Base-by-base conservation (phyloP, 2,888 invertebrate genomes). In the Caenorhabditis plicata region DNA sequence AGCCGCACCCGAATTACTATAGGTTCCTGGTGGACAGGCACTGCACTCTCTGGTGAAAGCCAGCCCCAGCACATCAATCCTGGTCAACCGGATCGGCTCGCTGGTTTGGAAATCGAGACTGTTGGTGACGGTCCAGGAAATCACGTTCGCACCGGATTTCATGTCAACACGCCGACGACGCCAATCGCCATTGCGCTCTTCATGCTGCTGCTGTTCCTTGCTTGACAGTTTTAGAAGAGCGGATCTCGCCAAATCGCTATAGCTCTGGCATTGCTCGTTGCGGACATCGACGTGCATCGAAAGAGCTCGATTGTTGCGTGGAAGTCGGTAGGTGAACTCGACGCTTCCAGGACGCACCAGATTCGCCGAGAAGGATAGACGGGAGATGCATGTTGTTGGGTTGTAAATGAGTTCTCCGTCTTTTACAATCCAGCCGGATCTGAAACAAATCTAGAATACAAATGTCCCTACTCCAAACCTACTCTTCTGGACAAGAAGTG, bases 71-170 rank as follows among this genome's bases (percentile, higher is more conserved):
- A 78, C 64, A 45, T 77, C 78, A 33, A 79, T 73, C n/a, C 69
- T 61, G 27, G 71, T 64, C 33, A 77, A 49, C 20, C 68, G 78
- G 17, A 81, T 71, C 5, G 73, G 73, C 45, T 78, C 79, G 19
- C 50, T 40, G 3, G 39, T 17, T 20, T 50, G 45, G 17, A 36
- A 51, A 64, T 69, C 75, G 0, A 64, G 44, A 48, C 66, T 82
- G 20, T 84, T 84, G 47, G 85, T 81, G 0, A 84, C 84, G 64
- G 83, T 84, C 86, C 86, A 86, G 48, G 83, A 83, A 15, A 86
- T 81, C 26, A 85, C 83, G 74, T 86, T 86, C 44, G 84, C 27
- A 22, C 68, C 68, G 3, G 49, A 42, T 25, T 49, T 82, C 38
- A 86, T 74, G 3, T 81, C 66, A 7, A 79, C 41, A 4, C 65